A percentile compares a stretch with the other conserved stretches of the same genome.
These are phyloP conservation scores for Amblyopsis hoosieri DNA, from an alignment of 2,797 vertebrate genomes.

Conservation along the genomic window DNA sequence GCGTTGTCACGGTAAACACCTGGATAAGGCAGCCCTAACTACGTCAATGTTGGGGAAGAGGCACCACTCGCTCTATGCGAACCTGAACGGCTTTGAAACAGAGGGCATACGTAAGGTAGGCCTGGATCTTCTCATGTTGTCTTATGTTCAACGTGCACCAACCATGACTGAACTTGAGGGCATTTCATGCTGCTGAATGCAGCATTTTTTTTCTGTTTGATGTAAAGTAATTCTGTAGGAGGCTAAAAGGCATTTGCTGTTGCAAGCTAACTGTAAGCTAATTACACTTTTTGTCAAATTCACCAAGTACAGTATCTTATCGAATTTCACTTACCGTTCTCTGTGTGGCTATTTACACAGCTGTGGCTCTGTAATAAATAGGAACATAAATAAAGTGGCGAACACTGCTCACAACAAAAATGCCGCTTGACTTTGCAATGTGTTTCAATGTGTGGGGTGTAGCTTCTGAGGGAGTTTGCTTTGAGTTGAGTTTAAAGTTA, in stretches of 20 bases:
- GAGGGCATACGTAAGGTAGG: slow-evolving; percentile 75
- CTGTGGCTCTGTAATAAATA: too few species aligned
- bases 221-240: slow-evolving; percentile 5
- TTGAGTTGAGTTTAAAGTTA: too few species aligned
- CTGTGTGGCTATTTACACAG: too few species aligned
- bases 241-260: neutral
- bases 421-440: too few species aligned
- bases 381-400: too few species aligned
- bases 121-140: slow-evolving; percentile 17
- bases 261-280: too few species aligned
- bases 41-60: slow-evolving; percentile 71
- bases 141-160: neutral
- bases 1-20: slow-evolving; percentile 26
- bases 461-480: too few species aligned
- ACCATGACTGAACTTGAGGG: neutral
- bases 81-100: slow-evolving; percentile 73
- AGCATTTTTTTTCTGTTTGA: slow-evolving; percentile 7
- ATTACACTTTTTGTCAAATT: too few species aligned
- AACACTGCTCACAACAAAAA: too few species aligned
- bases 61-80: slow-evolving; percentile 78
- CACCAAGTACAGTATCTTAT: too few species aligned
- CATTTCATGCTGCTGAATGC: neutral
- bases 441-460: too few species aligned
- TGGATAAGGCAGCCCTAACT: slow-evolving; percentile 38
- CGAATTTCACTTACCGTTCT: too few species aligned